Percentiles rank a stretch among this genome's conserved stretches.
Conservation (phyloP, 1,140 invertebrate species). For the Octopus sinensis region DNA sequence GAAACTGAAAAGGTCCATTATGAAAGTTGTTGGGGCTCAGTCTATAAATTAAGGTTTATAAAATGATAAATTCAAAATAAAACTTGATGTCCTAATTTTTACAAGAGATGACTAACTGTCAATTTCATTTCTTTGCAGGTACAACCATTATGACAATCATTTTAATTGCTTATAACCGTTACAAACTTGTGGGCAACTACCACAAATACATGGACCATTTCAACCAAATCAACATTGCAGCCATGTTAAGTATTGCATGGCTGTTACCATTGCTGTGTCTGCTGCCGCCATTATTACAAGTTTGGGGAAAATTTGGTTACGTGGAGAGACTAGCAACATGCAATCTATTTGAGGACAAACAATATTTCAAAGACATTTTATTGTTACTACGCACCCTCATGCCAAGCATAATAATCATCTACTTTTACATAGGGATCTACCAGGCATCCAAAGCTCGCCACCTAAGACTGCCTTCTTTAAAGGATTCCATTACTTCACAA, state of each 20-base stretch:
- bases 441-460: conserved; percentile 32
- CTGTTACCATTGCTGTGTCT: conserved; percentile 29
- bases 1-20: too few species aligned
- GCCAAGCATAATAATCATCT: conserved; percentile 37
- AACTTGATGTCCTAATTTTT: too few species aligned
- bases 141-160: conserved; percentile 44
- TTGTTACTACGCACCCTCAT: conserved; percentile 33
- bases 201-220: conserved; percentile 29
- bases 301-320: conserved; percentile 39
- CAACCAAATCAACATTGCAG: conserved; percentile 21
- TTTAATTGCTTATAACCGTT: conserved; percentile 41
- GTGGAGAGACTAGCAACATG: conserved; percentile 36
- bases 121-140: conserved; percentile 28
- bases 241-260: conserved; percentile 35
- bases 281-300: conserved; percentile 29
- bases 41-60: too few species aligned
- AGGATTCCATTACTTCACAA: conserved; percentile 15
- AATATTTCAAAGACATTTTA: conserved; percentile 39
- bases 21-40: too few species aligned
- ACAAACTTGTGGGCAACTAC: conserved; percentile 35
- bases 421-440: conserved; percentile 39
- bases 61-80: too few species aligned
- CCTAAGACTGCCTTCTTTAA: not conserved
- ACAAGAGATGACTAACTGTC: too few species aligned
- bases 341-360: conserved; percentile 37